phyloP scores from a whole-genome alignment of 2,113 vertebrate genomes.

The Notiomystis cincta region DNA sequence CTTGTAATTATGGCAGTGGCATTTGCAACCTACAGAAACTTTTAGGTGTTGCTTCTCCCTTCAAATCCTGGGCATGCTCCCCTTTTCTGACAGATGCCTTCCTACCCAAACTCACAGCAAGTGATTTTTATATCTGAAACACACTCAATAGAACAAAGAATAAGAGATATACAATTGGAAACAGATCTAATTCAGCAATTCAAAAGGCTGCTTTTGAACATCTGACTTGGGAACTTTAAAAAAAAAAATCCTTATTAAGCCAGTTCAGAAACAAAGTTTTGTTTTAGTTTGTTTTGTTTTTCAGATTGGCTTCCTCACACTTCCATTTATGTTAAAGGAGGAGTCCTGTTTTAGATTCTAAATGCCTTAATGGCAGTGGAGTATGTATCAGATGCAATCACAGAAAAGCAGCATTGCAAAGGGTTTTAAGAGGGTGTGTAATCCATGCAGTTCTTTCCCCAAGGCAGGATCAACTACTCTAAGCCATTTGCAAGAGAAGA shows the following conservation, averaged over 20 bases:
- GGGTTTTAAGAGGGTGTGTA: not conserved
- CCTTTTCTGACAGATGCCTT: not conserved
- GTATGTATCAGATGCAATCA: not conserved
- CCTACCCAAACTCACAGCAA: not conserved
- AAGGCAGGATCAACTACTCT: constrained; percentile 25
- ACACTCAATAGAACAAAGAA: not conserved
- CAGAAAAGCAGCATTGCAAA: not conserved
- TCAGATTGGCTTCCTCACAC: fast-evolving
- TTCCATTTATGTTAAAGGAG: not conserved
- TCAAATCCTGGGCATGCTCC: not conserved
- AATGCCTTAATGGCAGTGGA: not conserved
- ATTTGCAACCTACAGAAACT: not conserved
- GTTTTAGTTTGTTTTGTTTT: not conserved
- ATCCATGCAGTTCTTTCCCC: not conserved
- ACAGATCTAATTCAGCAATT: not conserved
- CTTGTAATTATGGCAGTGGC: not conserved
- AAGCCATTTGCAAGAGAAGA: constrained; percentile 7
- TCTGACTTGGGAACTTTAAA: not conserved
- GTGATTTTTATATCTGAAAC: not conserved
- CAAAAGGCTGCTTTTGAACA: not conserved
- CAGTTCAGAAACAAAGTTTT: not conserved
- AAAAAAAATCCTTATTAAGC: not conserved
- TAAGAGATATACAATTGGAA: not conserved
- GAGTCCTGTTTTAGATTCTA: not conserved
- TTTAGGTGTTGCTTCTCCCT: not conserved